Conservation (phyloP, 2,797 vertebrate genomes). For the Petrocephalus schoutedeni region DNA sequence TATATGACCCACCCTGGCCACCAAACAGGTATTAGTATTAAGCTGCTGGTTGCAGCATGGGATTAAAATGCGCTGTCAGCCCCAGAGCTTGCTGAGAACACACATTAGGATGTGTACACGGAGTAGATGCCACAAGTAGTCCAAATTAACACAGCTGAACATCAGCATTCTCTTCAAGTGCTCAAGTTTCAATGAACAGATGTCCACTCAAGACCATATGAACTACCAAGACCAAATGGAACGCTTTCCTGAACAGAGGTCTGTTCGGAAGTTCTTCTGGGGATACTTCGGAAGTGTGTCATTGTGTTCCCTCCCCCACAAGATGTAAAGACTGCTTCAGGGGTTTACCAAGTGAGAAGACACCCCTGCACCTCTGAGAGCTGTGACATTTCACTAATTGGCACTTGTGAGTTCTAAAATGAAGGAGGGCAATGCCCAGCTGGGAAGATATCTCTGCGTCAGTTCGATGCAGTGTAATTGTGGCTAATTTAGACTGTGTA, state of each 20-base stretch:
- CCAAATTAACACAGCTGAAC: neutral
- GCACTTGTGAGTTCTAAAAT: constrained; percentile 35
- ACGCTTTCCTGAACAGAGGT: too few species aligned
- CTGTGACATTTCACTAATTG: constrained; percentile 53
- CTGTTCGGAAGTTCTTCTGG: neutral
- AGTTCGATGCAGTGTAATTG: constrained; percentile 28
- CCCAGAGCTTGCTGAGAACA: neutral
- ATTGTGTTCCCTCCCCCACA: neutral
- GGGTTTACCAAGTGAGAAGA: constrained; percentile 23
- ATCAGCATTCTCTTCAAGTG: neutral
- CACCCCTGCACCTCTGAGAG: constrained; percentile 36
- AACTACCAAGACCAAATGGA: neutral
- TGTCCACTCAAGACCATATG: neutral
- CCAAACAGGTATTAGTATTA: neutral
- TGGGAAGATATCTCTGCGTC: constrained; percentile 29
- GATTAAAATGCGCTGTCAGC: neutral
- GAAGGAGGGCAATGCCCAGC: neutral
- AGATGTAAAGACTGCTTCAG: neutral
- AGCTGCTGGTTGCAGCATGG: neutral
- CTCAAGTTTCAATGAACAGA: neutral
- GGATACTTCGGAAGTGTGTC: neutral
- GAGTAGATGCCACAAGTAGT: neutral
- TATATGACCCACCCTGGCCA: neutral
- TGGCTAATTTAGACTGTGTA: constrained; percentile 42
- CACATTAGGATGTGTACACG: neutral